Percentiles rank a stretch among this genome's conserved stretches.
phyloP scores from a whole-genome alignment of 2,797 vertebrate species.

The Florisuga fusca region DNA sequence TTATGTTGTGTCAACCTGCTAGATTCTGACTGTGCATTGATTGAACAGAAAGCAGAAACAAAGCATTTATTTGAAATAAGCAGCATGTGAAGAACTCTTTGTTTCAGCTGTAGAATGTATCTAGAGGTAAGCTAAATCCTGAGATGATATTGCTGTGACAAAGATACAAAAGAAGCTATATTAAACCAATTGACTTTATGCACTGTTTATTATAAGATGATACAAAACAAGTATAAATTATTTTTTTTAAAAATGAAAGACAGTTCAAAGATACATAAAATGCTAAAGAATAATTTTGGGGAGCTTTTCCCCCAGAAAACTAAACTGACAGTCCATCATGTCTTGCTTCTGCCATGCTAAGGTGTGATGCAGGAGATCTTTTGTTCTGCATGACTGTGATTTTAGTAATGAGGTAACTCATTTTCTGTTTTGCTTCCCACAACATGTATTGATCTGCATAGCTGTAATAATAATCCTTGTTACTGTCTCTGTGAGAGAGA shows the following conservation, averaged over 20 bases:
- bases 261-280: neutral
- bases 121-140: neutral
- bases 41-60: neutral
- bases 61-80: neutral
- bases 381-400: slow-evolving; percentile 22
- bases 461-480: neutral
- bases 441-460: neutral
- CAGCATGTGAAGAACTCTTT: neutral
- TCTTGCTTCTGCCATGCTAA: neutral
- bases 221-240: neutral
- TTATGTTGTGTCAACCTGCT: neutral
- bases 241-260: neutral
- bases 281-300: neutral
- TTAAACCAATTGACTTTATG: neutral
- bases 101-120: neutral
- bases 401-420: neutral
- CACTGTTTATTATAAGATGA: neutral
- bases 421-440: neutral
- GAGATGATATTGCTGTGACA: neutral
- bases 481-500: neutral
- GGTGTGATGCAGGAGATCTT: neutral
- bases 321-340: neutral
- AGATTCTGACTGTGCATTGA: neutral
- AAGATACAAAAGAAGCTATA: neutral
- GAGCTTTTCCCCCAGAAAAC: neutral